Evolutionary conservation across 2,113 vertebrate species (phyloP), one percentile per base, ranked within the genome.

Genomic region (Thamnaconus septentrionalis): DNA sequence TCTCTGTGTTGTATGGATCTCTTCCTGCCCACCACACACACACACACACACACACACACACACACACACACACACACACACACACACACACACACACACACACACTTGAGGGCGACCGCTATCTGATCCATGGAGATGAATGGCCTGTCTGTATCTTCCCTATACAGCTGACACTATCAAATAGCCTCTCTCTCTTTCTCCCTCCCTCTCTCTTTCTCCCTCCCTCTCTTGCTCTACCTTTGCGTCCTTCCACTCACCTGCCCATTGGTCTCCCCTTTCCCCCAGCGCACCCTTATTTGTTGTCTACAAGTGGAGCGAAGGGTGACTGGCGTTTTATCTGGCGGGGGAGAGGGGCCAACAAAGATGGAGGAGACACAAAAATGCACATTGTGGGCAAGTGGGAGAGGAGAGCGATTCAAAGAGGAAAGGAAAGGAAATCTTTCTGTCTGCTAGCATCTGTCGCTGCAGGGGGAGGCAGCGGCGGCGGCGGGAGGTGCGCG

Each of bases 41-140:
- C 18, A 31, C 18, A 31, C 18, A 31, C 18, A 31, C 18, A 31
- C 18, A 31, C 18, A 31, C 18, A 31, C 5, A 7, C 1, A 31
- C 41, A 55, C 66, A 6, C 18, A 31, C 18, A 31, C 18, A 31
- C 18, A 31, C 18, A 31, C 18, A 31, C 18, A 31, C 18, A 31
- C 18, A 31, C 18, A 31, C 18, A 31, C 18, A 31, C 18, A 31
- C 18, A 31, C 18, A 31, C 5, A 7, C 1, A 31, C 41, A 55
- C 66, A 6, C 51, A 68, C 69, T 78, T 72, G 53, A 71, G 52
- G 68, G 73, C 59, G 60, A 75, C 77, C 53, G 73, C 69, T 88
- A 88, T 89, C 80, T 85, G 83, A 88, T 90, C 81, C 85, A 85
- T 81, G 86, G 83, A 88, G 86, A 90, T 90, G 85, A 90, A 90